Conservation (phyloP, 2,888 invertebrate species). For the Cetonia aurata region DNA sequence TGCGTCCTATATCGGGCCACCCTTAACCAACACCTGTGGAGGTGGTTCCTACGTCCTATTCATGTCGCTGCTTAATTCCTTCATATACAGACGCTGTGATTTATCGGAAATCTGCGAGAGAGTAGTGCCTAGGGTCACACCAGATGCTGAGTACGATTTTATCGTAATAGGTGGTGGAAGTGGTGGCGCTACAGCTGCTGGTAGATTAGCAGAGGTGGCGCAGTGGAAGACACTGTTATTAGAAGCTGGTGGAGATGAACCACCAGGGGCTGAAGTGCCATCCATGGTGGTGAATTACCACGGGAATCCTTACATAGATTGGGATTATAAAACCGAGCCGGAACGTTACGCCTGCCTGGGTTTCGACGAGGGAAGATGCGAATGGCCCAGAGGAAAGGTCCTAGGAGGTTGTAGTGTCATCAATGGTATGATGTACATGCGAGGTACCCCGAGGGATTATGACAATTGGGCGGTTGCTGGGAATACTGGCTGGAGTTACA, state of each 20-base stretch:
- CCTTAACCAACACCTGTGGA: constrained; percentile 71
- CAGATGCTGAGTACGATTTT: constrained; percentile 74
- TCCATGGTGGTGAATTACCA: constrained; percentile 78
- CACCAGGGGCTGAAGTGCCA: constrained; percentile 72
- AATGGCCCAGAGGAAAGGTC: constrained; percentile 79
- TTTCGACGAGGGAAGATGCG: constrained; percentile 69
- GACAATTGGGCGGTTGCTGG: constrained; percentile 80
- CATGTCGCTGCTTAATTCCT: constrained; percentile 75
- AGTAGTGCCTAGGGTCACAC: constrained; percentile 65
- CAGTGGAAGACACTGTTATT: constrained; percentile 72
- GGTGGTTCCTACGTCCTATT: constrained; percentile 74
- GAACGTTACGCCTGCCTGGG: constrained; percentile 74
- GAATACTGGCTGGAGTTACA: constrained; percentile 83
- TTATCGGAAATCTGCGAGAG: constrained; percentile 74
- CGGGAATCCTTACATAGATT: constrained; percentile 74
- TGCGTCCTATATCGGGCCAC: constrained; percentile 70
- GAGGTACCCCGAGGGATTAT: constrained; percentile 82
- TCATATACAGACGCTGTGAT: constrained; percentile 71
- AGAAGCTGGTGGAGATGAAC: constrained; percentile 81
- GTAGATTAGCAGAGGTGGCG: constrained; percentile 74
- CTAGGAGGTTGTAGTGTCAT: constrained; percentile 79
- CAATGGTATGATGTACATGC: constrained; percentile 88
- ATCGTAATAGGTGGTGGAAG: constrained; percentile 77
- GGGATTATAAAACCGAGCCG: constrained; percentile 76
- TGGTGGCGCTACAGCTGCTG: constrained; percentile 75